Conservation (phyloP, 1,140 invertebrate genomes). For the Triops cancriformis region DNA sequence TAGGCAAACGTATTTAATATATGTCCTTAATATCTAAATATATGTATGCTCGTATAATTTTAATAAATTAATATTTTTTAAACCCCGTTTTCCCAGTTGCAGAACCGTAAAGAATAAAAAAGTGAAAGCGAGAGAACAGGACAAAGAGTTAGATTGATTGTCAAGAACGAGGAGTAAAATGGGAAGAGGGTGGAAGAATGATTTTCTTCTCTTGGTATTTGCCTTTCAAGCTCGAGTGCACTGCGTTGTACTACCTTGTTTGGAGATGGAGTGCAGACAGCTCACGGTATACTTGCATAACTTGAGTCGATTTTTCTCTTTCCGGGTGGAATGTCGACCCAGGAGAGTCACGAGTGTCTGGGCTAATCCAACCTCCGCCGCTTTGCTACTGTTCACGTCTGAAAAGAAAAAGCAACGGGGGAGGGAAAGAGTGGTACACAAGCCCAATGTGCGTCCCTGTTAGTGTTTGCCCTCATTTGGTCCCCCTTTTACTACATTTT, state of each 20-base stretch:
- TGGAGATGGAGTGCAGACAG: conserved; percentile 17
- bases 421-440: background rate
- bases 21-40: conserved; percentile 18
- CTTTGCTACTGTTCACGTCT: conserved; percentile 17
- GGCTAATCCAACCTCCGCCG: background rate
- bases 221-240: background rate
- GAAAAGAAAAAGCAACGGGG: background rate
- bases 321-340: background rate
- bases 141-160: conserved; percentile 6
- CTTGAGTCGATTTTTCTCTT: conserved; percentile 19
- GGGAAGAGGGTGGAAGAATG: background rate
- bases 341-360: background rate
- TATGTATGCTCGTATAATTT: too few relatives aligned
- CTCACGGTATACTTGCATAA: conserved; percentile 18
- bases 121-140: conserved; percentile 7
- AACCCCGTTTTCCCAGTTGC: too few relatives aligned
- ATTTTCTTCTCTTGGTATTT: background rate
- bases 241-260: conserved; percentile 17
- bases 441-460: background rate
- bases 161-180: background rate
- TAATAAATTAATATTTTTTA: too few relatives aligned
- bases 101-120: too few relatives aligned
- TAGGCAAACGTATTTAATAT: too few relatives aligned
- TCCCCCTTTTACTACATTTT: background rate
- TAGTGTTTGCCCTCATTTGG: background rate